Evolutionary conservation across 2,888 invertebrate genomes (phyloP).

Genomic region (Steromphala cineraria): DNA sequence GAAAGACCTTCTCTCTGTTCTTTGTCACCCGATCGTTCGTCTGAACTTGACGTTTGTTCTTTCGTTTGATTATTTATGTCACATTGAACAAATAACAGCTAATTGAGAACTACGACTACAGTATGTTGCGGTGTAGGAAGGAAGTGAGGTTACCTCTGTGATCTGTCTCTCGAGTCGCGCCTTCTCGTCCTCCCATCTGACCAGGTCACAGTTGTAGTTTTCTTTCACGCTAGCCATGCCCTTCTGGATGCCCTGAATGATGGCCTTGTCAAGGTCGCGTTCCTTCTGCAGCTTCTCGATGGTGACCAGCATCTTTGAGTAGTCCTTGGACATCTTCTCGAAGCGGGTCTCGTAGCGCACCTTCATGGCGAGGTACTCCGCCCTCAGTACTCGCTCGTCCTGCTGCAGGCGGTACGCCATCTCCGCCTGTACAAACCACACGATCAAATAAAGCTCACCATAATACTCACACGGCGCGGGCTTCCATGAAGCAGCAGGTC

Average conservation of each 20-base stretch:
- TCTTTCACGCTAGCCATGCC: conserved; percentile 59
- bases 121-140: no score
- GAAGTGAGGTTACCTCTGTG: conserved; percentile 47
- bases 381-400: conserved; percentile 60
- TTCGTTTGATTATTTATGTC: no score
- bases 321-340: conserved; percentile 48
- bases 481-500: no score
- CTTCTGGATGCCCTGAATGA: conserved; percentile 60
- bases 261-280: conserved; percentile 58
- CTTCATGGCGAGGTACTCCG: conserved; percentile 66
- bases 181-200: conserved; percentile 66
- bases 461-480: no score
- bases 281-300: conserved; percentile 60
- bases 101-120: no score
- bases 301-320: conserved; percentile 28
- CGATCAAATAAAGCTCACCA: background rate
- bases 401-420: conserved; percentile 66
- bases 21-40: no score
- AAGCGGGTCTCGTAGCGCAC: conserved; percentile 64
- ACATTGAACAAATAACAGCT: no score
- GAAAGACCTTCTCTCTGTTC: no score
- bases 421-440: conserved; percentile 50
- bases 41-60: no score
- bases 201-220: conserved; percentile 55
- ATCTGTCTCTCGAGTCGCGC: conserved; percentile 55